These are phyloP conservation scores for Tadarida brasiliensis DNA, from an alignment of 2,797 vertebrate genomes.

Conservation along the genomic window DNA sequence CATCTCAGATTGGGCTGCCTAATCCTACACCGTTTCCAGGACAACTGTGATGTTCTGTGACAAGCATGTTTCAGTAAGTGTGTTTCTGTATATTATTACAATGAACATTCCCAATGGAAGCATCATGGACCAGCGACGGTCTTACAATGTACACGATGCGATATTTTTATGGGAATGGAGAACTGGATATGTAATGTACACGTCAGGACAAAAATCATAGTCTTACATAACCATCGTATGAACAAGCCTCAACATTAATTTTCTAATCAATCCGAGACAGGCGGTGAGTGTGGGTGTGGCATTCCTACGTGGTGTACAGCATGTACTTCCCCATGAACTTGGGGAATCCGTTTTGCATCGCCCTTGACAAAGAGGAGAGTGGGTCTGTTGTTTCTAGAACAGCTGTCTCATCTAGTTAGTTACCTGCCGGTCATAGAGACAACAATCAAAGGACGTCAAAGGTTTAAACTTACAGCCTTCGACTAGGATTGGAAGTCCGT, in stretches of 20 bases:
- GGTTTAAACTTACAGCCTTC: not conserved
- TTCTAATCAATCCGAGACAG: not conserved
- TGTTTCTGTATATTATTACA: not conserved
- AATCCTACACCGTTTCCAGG: not conserved
- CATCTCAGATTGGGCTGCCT: not conserved
- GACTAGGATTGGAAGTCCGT: not conserved
- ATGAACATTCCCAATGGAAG: not conserved
- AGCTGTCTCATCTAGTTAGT: not conserved
- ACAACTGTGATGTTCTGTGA: not conserved
- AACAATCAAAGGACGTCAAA: not conserved
- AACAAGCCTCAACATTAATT: not conserved
- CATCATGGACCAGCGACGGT: not conserved
- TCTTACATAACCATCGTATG: not conserved
- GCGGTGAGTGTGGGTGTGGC: not conserved
- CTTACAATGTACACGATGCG: not conserved
- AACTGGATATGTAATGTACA: not conserved
- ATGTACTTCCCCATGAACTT: not conserved
- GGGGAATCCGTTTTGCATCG: not conserved
- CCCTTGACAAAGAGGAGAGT: not conserved
- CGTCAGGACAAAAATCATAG: not conserved
- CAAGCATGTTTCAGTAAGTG: not conserved
- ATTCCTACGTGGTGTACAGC: not conserved
- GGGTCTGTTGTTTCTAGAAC: not conserved
- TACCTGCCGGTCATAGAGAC: not conserved
- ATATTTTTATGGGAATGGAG: not conserved